Conservation (phyloP, 2,113 vertebrate species). For the Oryctolagus cuniculus region mOryCun1.1 NC_091451.1:41812001-41812500, state of each 20-base stretch:
- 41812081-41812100: neutral
- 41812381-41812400: neutral
- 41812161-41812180: accelerated
- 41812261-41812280: accelerated
- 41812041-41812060: constrained; percentile 68
- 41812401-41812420: accelerated
- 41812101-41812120: neutral
- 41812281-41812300: accelerated
- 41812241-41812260: no score
- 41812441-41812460: no score
- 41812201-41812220: neutral
- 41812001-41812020: constrained; percentile 86
- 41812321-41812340: no score
- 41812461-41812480: neutral
- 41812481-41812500: accelerated
- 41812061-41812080: constrained; percentile 56
- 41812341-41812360: neutral
- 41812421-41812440: neutral
- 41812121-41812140: neutral
- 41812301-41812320: neutral
- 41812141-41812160: neutral
- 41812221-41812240: neutral
- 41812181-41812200: accelerated
- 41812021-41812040: constrained; percentile 73
- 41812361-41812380: neutral